Base-by-base conservation (phyloP, 2,797 vertebrate genomes). In the Sebastiscus tertius region DNA sequence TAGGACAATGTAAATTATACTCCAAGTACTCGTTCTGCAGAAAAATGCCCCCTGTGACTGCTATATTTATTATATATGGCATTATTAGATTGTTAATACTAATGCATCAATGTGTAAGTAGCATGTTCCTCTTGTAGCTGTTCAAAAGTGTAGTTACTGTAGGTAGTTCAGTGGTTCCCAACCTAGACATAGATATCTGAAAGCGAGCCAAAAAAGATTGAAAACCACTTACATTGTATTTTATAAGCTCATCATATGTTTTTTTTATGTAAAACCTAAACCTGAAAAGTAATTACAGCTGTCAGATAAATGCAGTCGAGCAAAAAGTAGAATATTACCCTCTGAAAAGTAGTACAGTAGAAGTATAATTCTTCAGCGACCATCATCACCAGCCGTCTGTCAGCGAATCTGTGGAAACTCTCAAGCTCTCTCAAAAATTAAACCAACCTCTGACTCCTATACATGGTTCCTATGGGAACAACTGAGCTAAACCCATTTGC, bases 361-460 rank as follows among this genome's bases (percentile, higher is more conserved):
- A 8, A 46, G 26, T 49, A 6, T 39, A 39, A 26, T 65, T 65
- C 22, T 64, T 26, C 58, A 72, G 26, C 3, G 13, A 31, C n/a
- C 34, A 12, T 36, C 59, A 52, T 60, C 33, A 46, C 65, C 60
- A 76, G 39, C 27, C 5, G 1, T 78, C 79, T 81, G 62, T 81
- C 77, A 73, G 13, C 24, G 11, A 31, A 24, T 72, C 62, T 68
- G 22, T 72, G 7, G 6, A 64, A 27, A 64, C 20, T 33, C 22
- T 34, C 22, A 58, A 24, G 4, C 31, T 82, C 58, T 63, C 68
- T 72, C 6, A 75, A 52, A 26, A 49, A 80, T 34, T 3, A 46
- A 72, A 55, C 46, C 22, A 11, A 22, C 31, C 34, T 33, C 7
- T 33, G 36, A 72, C 74, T 61, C 8, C 12, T 13, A 8, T 6